phyloP scores from a whole-genome alignment of 2,113 vertebrate genomes.

The Phocoena phocoena region DNA sequence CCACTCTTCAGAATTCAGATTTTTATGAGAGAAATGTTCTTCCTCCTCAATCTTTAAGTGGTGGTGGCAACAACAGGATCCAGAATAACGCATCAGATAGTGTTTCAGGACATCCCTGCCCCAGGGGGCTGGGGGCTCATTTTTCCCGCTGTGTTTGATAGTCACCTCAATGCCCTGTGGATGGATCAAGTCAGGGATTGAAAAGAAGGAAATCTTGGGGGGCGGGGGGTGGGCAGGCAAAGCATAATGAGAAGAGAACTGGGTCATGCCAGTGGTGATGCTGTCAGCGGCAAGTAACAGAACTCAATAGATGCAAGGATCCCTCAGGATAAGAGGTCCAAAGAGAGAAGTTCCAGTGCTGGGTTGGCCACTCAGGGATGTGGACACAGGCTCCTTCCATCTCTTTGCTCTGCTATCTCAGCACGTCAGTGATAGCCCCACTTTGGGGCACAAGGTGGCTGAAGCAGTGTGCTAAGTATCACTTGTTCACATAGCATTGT shows the following conservation, averaged over 20 bases:
- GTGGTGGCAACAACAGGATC: background rate
- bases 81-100: background rate
- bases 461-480: background rate
- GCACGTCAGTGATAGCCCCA: background rate
- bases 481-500: background rate
- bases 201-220: background rate
- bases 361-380: background rate
- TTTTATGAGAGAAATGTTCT: background rate
- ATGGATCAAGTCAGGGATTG: background rate
- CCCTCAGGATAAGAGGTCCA: background rate
- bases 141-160: background rate
- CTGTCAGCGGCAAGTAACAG: background rate
- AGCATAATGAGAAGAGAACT: background rate
- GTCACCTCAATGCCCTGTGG: background rate
- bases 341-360: background rate
- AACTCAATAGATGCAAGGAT: background rate
- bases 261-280: background rate
- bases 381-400: background rate
- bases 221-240: background rate
- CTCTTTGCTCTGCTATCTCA: background rate
- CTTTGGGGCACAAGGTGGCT: background rate
- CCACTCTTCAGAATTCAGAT: background rate
- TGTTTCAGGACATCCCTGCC: background rate
- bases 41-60: background rate
- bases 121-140: background rate